Evolutionary conservation across 2,113 vertebrate genomes (phyloP).

Genomic region (Puntigrus tetrazona): DNA sequence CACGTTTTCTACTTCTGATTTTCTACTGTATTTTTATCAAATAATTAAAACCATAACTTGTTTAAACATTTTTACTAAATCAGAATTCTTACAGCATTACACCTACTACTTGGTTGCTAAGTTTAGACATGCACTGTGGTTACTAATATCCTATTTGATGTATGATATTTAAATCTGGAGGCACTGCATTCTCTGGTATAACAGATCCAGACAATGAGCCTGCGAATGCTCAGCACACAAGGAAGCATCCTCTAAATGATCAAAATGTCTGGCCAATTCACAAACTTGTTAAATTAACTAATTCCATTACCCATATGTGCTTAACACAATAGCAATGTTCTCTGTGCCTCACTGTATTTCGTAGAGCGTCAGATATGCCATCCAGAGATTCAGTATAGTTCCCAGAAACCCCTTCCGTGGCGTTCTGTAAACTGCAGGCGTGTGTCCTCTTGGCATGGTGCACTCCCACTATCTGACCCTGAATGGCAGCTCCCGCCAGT

Average conservation of each 20-base stretch:
- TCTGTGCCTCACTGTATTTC: constrained; percentile 48
- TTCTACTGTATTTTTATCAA: no score
- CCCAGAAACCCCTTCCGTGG: constrained; percentile 29
- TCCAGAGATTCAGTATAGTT: constrained; percentile 43
- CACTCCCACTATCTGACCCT: constrained; percentile 71
- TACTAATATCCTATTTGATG: not conserved
- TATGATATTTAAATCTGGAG: no score
- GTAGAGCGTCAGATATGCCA: constrained; percentile 34
- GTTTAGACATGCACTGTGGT: not conserved
- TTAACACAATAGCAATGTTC: not conserved
- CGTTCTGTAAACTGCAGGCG: constrained; percentile 49
- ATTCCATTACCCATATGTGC: not conserved
- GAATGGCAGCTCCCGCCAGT: constrained; percentile 64
- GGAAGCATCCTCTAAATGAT: not conserved
- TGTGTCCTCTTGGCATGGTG: constrained; percentile 60
- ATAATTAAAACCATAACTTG: no score
- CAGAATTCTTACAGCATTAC: no score
- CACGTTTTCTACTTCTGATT: no score
- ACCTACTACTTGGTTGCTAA: not conserved
- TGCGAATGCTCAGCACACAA: not conserved
- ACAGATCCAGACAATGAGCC: not conserved
- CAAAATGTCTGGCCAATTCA: not conserved
- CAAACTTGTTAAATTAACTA: not conserved
- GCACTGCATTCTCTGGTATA: not conserved
- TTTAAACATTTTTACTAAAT: no score